Conservation (phyloP, 2,113 vertebrate genomes). For the Hemicordylus capensis region DNA sequence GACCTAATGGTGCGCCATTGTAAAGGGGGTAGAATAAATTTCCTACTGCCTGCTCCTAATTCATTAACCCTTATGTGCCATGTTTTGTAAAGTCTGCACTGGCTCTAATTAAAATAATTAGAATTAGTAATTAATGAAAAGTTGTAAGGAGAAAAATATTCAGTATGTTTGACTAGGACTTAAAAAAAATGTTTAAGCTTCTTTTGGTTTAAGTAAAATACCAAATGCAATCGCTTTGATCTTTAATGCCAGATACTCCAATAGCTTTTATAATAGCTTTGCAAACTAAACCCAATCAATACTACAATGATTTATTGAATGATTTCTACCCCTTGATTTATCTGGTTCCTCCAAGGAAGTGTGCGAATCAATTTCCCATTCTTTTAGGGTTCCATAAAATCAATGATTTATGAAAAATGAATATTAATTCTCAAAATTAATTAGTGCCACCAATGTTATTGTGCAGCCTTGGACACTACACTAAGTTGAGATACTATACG, state of each 20-base stretch:
- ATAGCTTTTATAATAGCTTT: constrained; percentile 27
- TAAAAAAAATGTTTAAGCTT: neutral
- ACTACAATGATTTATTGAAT: constrained; percentile 24
- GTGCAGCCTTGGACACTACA: neutral
- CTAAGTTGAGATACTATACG: neutral
- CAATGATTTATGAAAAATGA: neutral
- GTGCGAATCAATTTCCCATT: constrained; percentile 8
- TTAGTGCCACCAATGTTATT: neutral
- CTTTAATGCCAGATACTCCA: constrained; percentile 4
- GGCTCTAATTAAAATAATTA: no score
- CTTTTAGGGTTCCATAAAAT: neutral
- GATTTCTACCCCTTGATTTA: constrained; percentile 29
- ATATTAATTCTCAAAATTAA: constrained; percentile 2
- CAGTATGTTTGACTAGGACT: neutral
- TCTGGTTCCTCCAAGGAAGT: constrained; percentile 13
- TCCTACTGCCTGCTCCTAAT: no score
- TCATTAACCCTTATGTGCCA: no score
- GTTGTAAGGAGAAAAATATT: no score
- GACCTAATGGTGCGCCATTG: no score
- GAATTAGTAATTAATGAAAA: no score
- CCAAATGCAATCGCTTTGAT: neutral
- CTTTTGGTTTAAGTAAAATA: neutral
- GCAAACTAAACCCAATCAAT: constrained; percentile 38
- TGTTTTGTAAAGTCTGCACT: no score
- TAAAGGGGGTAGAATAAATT: no score